Evolutionary conservation across 1,140 invertebrate species (phyloP).

Genomic region (Brachionus koreanus): DNA sequence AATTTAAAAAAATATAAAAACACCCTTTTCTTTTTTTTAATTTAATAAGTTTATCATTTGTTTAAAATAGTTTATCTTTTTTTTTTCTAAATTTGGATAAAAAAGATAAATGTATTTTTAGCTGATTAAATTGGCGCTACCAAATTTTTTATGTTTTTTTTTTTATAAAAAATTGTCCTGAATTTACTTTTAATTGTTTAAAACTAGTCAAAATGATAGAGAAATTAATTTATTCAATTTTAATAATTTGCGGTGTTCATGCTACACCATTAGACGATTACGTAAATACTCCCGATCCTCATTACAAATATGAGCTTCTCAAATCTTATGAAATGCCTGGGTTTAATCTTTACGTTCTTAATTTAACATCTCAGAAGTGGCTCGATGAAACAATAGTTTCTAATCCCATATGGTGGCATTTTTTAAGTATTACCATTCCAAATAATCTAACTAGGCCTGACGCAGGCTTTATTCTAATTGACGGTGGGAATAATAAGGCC

Average conservation of each 20-base stretch:
- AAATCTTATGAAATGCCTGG: constrained; percentile 46
- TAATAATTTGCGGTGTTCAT: not conserved
- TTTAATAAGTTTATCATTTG: too few species aligned
- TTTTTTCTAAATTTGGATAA: not conserved
- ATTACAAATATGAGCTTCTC: constrained; percentile 45
- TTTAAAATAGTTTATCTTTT: not conserved
- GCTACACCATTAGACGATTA: constrained; percentile 45
- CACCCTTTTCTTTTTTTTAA: too few species aligned
- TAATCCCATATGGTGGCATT: constrained; percentile 53
- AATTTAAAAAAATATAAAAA: too few species aligned
- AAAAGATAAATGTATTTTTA: not conserved
- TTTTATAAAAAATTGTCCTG: not conserved
- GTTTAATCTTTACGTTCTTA: constrained; percentile 49
- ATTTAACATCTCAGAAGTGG: constrained; percentile 53
- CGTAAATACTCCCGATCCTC: constrained; percentile 18
- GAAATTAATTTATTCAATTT: not conserved
- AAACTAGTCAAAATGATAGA: not conserved
- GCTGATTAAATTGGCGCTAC: not conserved
- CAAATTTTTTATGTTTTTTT: not conserved
- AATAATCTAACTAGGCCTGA: constrained; percentile 47
- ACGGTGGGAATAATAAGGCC: constrained; percentile 49
- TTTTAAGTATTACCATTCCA: constrained; percentile 50
- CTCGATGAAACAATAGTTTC: constrained; percentile 47
- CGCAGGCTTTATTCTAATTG: constrained; percentile 50
- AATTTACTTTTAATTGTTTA: not conserved